These are phyloP conservation scores for Amphiprion clarkii DNA, from an alignment of 2,797 vertebrate genomes.

Conservation along the genomic window DNA sequence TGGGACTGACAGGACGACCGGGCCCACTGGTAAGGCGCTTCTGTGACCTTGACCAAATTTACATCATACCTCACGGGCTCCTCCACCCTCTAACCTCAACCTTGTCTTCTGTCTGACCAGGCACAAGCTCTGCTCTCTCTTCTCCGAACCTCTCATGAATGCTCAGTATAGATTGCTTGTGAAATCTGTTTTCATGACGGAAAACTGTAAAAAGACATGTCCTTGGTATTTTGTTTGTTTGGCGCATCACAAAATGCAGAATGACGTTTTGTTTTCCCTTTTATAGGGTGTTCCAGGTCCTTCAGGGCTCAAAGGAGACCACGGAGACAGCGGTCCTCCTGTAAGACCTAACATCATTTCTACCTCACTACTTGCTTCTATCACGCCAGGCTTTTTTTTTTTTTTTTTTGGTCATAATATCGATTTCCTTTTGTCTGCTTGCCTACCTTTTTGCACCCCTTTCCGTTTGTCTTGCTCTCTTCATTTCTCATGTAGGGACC, in stretches of 20 bases:
- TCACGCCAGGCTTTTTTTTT: slow-evolving; percentile 10
- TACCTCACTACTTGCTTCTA: slow-evolving; percentile 10
- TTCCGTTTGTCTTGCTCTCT: slow-evolving; percentile 25
- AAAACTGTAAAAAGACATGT: neutral
- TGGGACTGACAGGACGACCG: slow-evolving; percentile 89
- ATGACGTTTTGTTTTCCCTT: slow-evolving; percentile 24
- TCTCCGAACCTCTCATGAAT: slow-evolving; percentile 21
- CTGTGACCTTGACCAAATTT: slow-evolving; percentile 48
- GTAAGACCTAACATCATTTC: slow-evolving; percentile 69
- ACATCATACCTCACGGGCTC: slow-evolving; percentile 15
- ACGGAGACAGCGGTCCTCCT: slow-evolving; percentile 68
- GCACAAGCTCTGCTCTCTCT: slow-evolving; percentile 1
- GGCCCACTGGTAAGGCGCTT: slow-evolving; percentile 89
- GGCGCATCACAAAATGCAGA: neutral
- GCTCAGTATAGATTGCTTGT: slow-evolving; percentile 6
- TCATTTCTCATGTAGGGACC: slow-evolving; percentile 81
- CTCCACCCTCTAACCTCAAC: slow-evolving; percentile 28
- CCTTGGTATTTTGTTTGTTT: slow-evolving; percentile 4
- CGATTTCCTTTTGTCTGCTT: slow-evolving; percentile 46
- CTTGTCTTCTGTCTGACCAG: slow-evolving; percentile 33
- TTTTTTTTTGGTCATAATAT: slow-evolving; percentile 22
- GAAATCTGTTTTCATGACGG: slow-evolving; percentile 3
- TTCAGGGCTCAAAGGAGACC: slow-evolving; percentile 87
- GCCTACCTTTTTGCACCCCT: slow-evolving; percentile 33
- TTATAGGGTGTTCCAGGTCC: slow-evolving; percentile 85